Conservation (phyloP, 2,888 invertebrate species). For the Calliopum simillimum region DNA sequence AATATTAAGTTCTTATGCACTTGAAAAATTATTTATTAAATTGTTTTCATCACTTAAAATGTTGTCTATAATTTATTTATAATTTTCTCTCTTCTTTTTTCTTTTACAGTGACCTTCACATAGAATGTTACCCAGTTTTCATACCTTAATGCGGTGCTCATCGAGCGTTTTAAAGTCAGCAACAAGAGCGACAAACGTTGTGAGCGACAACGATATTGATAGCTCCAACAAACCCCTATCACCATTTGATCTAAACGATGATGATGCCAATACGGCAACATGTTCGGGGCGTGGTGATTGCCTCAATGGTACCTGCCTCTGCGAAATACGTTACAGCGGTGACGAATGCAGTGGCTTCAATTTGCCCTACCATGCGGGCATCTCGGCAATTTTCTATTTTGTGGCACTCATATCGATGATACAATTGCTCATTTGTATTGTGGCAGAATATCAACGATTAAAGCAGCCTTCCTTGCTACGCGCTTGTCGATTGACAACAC, state of each 20-base stretch:
- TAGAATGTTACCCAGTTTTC: slow-evolving; percentile 66
- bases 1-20: background rate
- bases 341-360: slow-evolving; percentile 86
- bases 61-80: background rate
- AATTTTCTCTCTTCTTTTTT: slow-evolving; percentile 3
- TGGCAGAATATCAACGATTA: slow-evolving; percentile 84
- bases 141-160: slow-evolving; percentile 67
- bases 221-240: slow-evolving; percentile 32
- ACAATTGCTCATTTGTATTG: slow-evolving; percentile 85
- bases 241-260: slow-evolving; percentile 43
- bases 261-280: slow-evolving; percentile 58
- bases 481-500: slow-evolving; percentile 89
- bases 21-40: too few species aligned
- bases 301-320: slow-evolving; percentile 90
- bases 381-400: slow-evolving; percentile 82
- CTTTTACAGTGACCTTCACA: slow-evolving; percentile 55
- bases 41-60: background rate
- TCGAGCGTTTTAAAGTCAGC: slow-evolving; percentile 61
- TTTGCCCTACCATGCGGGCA: slow-evolving; percentile 80
- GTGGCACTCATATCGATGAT: slow-evolving; percentile 87
- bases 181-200: slow-evolving; percentile 54
- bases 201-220: background rate
- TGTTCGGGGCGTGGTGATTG: slow-evolving; percentile 94
- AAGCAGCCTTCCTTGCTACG: slow-evolving; percentile 84
- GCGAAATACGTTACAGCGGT: slow-evolving; percentile 89